Percentiles rank a stretch among this genome's conserved stretches.
phyloP scores from a whole-genome alignment of 1,140 invertebrate genomes.

The Notospermus geniculatus region DNA sequence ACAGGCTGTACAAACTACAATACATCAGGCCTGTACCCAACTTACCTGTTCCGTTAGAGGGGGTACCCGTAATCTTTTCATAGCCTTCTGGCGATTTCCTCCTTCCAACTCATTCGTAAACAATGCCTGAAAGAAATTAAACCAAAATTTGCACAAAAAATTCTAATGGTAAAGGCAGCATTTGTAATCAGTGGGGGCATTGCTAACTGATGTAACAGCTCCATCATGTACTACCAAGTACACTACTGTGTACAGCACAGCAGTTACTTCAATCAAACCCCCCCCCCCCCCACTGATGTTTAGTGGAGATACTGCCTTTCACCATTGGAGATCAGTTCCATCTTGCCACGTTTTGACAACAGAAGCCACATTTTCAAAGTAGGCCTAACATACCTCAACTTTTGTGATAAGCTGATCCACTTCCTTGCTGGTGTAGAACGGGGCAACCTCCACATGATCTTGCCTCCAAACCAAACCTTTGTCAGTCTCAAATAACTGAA shows the following conservation, averaged over 20 bases:
- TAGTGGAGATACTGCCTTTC: too few relatives aligned
- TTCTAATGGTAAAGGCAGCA: too few relatives aligned
- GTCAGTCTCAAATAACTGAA: constrained; percentile 50
- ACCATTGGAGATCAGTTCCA: too few relatives aligned
- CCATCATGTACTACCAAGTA: too few relatives aligned
- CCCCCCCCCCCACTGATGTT: too few relatives aligned
- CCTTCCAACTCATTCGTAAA: constrained; percentile 92
- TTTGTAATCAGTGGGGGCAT: too few relatives aligned
- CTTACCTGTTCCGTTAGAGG: constrained; percentile 83
- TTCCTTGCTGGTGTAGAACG: constrained; percentile 96
- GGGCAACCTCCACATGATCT: constrained; percentile 87
- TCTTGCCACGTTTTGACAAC: too few relatives aligned
- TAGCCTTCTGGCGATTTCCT: constrained; percentile 92
- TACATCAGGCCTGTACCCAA: too few relatives aligned
- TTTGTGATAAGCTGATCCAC: constrained; percentile 95
- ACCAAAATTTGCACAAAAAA: neutral
- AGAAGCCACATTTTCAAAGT: constrained; percentile 7
- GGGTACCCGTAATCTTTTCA: constrained; percentile 94
- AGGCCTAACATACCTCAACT: constrained; percentile 71
- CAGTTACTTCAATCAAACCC: too few relatives aligned
- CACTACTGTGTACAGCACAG: too few relatives aligned
- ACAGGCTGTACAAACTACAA: too few relatives aligned
- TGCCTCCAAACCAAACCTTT: constrained; percentile 74
- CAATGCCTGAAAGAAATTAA: constrained; percentile 47
- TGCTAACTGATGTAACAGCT: too few relatives aligned